Evolutionary conservation across 2,113 vertebrate genomes (phyloP), one percentile per base, ranked within the genome.

Genomic region (Tupaia tana): DNA sequence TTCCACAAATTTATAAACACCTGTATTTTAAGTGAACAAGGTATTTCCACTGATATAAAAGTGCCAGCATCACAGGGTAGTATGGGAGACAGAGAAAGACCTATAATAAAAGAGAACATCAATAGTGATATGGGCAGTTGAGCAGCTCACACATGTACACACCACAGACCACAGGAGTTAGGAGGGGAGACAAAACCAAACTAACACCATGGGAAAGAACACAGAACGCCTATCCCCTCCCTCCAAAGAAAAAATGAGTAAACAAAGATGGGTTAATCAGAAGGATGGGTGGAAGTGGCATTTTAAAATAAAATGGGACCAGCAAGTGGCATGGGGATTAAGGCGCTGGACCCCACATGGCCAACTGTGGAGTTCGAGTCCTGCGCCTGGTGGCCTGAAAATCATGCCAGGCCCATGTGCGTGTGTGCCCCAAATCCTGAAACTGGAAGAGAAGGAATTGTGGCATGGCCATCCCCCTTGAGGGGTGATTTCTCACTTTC

Each of bases 301-400:
- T 94, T 95, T 89, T 56, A 79, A 90, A 92, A 71, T 83, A 67
- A 87, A 96, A 85, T n/a, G 63, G 43, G 43, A 43, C 43, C 43
- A 43, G 43, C 43, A 43, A 43, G 43, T 43, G 43, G 43, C 43
- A 43, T 43, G 43, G 43, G 43, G 43, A 43, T 43, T 43, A 43
- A 43, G 43, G 43, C 43, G 43, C 43, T 43, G 43, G 43, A 43
- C 43, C 43, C 43, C 43, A 43, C 43, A 43, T 43, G 43, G 43
- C 43, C 43, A 43, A 43, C 43, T 43, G 43, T 43, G 43, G 43
- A 43, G 43, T 43, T 43, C 43, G 43, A 43, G 43, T 43, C 43
- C 43, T 43, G 43, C 43, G 5, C 5, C 43, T 43, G 43, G 43
- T 43, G 43, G 43, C 43, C 43, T 43, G 43, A 43, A 43, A 43